Evolutionary conservation across 2,113 vertebrate species (phyloP), one percentile per base, ranked within the genome.

Genomic region (Chloropsis cyanopogon): DNA sequence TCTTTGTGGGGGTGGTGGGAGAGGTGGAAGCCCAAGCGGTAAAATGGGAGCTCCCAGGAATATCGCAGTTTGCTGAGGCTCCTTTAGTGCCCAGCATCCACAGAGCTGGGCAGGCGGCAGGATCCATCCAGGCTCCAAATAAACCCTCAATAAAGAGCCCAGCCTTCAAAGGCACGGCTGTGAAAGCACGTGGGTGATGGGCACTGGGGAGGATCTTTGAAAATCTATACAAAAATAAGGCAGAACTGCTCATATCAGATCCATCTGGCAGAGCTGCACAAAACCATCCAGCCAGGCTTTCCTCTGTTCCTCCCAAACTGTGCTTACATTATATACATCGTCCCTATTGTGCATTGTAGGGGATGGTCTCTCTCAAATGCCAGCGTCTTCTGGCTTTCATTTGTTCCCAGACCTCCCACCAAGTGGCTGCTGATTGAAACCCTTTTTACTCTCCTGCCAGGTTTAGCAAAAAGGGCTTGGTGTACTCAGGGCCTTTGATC

Each of bases 391-490:
- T 86, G 93, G 95, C 93, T 95, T 96, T 96, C 95, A 82, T 97
- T 96, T 95, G 93, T 92, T 93, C 93, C 24, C 88, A 88, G 96
- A 97, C 96, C 96, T 97, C 96, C 96, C 95, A 97, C 95, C 84
- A 96, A 86, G 96, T 84, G 93, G 24, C 88, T 86, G 93, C 92
- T 90, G 94, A 95, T 94, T 94, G 96, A 96, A 96, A 95, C 90
- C 80, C 90, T 97, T 97, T 96, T 92, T 90, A 96, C 82, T 94
- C 86, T 92, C 80, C 68, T 97, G 93, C 95, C 95, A 97, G 94
- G 93, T 96, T 90, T 93, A 93, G 92, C 69, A 93, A 82, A 95
- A 96, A 92, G 88, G 92, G 80, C 90, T 95, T 86, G 92, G 93
- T 97, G 93, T 96, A 42, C 82, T 96, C 69, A 49, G 72, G 79